phyloP scores from a whole-genome alignment of 2,888 invertebrate species.

The Agonum fuliginosum region DNA sequence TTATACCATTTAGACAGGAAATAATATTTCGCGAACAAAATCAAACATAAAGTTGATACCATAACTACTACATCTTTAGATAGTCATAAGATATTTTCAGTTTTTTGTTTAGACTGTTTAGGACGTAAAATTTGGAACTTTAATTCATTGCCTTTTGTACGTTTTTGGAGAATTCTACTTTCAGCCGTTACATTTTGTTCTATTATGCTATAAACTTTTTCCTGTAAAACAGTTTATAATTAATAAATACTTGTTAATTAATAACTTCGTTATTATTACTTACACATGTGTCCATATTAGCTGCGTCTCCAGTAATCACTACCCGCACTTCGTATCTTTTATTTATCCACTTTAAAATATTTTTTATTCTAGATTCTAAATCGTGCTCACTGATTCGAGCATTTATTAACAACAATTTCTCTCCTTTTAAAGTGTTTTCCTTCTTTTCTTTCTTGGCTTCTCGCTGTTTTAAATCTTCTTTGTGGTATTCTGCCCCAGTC shows the following conservation, averaged over 20 bases:
- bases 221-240: constrained; percentile 72
- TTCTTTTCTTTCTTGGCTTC: constrained; percentile 74
- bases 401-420: constrained; percentile 79
- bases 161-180: constrained; percentile 79
- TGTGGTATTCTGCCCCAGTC: constrained; percentile 79
- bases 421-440: constrained; percentile 74
- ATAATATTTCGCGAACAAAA: constrained; percentile 63
- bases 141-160: constrained; percentile 77
- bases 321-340: constrained; percentile 81
- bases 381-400: constrained; percentile 81
- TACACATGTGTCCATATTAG: constrained; percentile 71
- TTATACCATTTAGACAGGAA: constrained; percentile 62
- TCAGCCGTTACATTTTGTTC: constrained; percentile 74
- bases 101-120: constrained; percentile 62
- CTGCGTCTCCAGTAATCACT: constrained; percentile 74
- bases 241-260: background rate
- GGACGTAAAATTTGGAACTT: constrained; percentile 79
- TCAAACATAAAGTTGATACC: constrained; percentile 43
- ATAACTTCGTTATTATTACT: constrained; percentile 65
- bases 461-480: constrained; percentile 77
- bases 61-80: constrained; percentile 50
- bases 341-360: constrained; percentile 80
- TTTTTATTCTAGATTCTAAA: constrained; percentile 78
- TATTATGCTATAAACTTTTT: constrained; percentile 76
- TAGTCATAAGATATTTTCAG: constrained; percentile 64